A percentile compares a stretch with the other conserved stretches of the same genome.
phyloP scores from a whole-genome alignment of 2,888 invertebrate species.

The Rhagophthalmus giganteus region DNA sequence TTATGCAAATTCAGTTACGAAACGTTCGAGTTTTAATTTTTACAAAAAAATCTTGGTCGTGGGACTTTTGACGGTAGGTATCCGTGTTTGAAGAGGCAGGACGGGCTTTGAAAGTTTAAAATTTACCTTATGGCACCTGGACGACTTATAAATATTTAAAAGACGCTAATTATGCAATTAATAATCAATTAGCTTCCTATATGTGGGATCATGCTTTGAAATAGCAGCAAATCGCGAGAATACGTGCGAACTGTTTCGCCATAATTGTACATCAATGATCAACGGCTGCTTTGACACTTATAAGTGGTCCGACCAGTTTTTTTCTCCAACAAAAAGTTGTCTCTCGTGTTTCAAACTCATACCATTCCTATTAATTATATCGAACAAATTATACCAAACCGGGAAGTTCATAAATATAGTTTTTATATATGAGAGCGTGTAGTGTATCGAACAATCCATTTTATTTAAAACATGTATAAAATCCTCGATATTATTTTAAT shows the following conservation, averaged over 20 bases:
- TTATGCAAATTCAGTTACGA: not conserved
- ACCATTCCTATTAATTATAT: constrained; percentile 21
- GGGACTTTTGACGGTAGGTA: too few species aligned
- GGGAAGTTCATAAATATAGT: constrained; percentile 22
- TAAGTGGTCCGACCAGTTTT: constrained; percentile 19
- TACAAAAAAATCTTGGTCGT: too few species aligned
- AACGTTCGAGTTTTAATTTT: not conserved
- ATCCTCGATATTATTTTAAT: too few species aligned
- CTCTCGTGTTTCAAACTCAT: constrained; percentile 13
- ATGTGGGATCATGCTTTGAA: too few species aligned
- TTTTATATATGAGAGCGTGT: too few species aligned
- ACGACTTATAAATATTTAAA: too few species aligned
- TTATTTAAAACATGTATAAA: too few species aligned
- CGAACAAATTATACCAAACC: constrained; percentile 17
- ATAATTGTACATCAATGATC: constrained; percentile 23
- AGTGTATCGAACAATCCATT: too few species aligned
- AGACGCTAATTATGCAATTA: too few species aligned
- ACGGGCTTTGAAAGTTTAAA: not conserved
- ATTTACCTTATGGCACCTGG: not conserved
- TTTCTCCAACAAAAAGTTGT: constrained; percentile 11
- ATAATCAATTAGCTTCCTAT: too few species aligned
- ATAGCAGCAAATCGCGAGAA: constrained; percentile 18
- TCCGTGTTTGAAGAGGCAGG: too few species aligned
- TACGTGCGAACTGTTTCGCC: constrained; percentile 15
- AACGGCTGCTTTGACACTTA: constrained; percentile 20